Percentiles rank a stretch among this genome's conserved stretches.
Evolutionary conservation across 2,113 vertebrate species (phyloP).

Genomic region (Lagopus leucura): DNA sequence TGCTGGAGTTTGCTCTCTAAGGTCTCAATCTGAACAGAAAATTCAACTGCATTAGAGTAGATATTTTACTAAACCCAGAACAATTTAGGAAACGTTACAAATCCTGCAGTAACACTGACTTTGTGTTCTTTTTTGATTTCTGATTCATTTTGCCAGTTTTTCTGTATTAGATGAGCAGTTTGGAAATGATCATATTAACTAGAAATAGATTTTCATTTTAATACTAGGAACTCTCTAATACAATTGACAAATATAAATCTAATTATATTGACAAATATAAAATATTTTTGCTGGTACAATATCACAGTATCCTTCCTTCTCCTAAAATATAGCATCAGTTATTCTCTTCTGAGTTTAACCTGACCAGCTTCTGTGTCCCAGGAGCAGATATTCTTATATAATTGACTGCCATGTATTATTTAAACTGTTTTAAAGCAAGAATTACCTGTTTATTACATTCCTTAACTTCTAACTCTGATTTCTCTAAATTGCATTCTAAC

Average conservation of each 20-base stretch:
- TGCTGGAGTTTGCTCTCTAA: slow-evolving; percentile 77
- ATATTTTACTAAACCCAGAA: neutral
- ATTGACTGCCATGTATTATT: neutral
- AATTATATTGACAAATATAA: neutral
- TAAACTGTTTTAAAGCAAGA: neutral
- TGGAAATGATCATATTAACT: neutral
- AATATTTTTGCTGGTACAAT: neutral
- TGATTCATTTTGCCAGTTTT: neutral
- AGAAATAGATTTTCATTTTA: neutral
- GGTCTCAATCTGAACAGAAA: slow-evolving; percentile 72
- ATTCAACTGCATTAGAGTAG: neutral
- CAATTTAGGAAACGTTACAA: neutral
- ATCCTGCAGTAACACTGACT: neutral
- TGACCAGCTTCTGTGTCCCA: neutral
- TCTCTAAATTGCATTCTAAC: slow-evolving; percentile 85
- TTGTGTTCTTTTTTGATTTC: neutral
- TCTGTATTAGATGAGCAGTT: neutral
- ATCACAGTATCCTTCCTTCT: neutral
- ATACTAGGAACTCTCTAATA: neutral
- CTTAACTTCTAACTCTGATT: slow-evolving; percentile 81
- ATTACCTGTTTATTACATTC: slow-evolving; percentile 85
- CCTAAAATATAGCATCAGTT: neutral
- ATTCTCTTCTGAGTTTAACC: neutral
- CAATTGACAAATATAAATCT: neutral
- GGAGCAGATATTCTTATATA: neutral